phyloP scores from a whole-genome alignment of 2,113 vertebrate genomes.

The Eurypyga helias region DNA sequence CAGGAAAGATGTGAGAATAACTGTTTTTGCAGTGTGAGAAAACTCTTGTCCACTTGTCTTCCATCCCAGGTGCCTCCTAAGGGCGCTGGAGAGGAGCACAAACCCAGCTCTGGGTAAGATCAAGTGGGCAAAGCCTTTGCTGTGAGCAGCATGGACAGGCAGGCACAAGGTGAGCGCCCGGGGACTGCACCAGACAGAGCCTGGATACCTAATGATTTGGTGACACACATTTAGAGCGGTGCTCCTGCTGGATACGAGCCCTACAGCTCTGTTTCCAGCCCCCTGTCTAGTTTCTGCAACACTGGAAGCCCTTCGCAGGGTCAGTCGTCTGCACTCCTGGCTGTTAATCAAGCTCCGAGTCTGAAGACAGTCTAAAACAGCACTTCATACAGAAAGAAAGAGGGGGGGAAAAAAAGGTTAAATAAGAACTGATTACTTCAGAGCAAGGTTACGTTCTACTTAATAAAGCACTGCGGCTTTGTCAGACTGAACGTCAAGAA shows the following conservation, averaged over 20 bases:
- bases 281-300: background rate
- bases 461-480: background rate
- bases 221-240: background rate
- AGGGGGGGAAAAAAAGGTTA: background rate
- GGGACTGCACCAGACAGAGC: background rate
- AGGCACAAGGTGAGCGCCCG: background rate
- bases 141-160: background rate
- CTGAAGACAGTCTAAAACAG: background rate
- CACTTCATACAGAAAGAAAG: background rate
- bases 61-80: background rate
- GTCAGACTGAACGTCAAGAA: background rate
- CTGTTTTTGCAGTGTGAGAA: background rate
- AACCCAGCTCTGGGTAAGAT: background rate
- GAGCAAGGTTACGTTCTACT: background rate
- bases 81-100: background rate
- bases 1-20: background rate
- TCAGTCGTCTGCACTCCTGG: background rate
- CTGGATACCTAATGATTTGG: background rate
- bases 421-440: background rate
- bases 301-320: background rate
- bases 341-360: background rate
- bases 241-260: background rate
- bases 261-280: background rate
- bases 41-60: background rate
- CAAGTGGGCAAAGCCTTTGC: background rate